Conservation (phyloP, 2,113 vertebrate genomes). For the Odontesthes bonariensis region DNA sequence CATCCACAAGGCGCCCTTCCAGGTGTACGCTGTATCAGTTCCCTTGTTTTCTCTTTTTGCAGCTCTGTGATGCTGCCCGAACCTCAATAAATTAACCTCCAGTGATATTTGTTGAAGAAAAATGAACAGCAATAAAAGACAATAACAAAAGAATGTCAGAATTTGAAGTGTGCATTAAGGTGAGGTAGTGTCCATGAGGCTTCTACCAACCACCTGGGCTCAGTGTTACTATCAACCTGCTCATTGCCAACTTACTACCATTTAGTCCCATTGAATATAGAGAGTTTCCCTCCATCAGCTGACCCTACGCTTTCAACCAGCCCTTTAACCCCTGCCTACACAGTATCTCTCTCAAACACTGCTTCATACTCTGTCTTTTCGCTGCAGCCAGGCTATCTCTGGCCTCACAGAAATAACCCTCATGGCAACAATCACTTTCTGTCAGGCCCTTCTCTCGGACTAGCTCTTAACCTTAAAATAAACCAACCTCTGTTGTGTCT, state of each 20-base stretch:
- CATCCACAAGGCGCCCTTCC: constrained; percentile 68
- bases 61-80: constrained; percentile 19
- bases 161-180: constrained; percentile 52
- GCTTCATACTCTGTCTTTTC: constrained; percentile 52
- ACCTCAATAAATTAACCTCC: constrained; percentile 41
- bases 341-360: constrained; percentile 66
- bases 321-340: constrained; percentile 62
- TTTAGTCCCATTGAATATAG: constrained; percentile 77
- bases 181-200: constrained; percentile 12
- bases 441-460: constrained; percentile 69
- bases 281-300: constrained; percentile 71
- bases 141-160: constrained; percentile 27
- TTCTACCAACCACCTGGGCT: constrained; percentile 60
- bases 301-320: constrained; percentile 68
- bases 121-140: constrained; percentile 15
- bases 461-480: constrained; percentile 58
- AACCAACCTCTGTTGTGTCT: constrained; percentile 50
- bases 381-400: constrained; percentile 49
- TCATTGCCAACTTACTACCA: constrained; percentile 84
- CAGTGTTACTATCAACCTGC: constrained; percentile 83
- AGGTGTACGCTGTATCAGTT: constrained; percentile 70
- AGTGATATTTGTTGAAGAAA: constrained; percentile 40
- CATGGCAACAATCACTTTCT: constrained; percentile 72
- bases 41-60: constrained; percentile 47
- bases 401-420: constrained; percentile 50